Evolutionary conservation across 2,113 vertebrate genomes (phyloP), one percentile per base, ranked within the genome.

Genomic region (Gallinago undulata): DNA sequence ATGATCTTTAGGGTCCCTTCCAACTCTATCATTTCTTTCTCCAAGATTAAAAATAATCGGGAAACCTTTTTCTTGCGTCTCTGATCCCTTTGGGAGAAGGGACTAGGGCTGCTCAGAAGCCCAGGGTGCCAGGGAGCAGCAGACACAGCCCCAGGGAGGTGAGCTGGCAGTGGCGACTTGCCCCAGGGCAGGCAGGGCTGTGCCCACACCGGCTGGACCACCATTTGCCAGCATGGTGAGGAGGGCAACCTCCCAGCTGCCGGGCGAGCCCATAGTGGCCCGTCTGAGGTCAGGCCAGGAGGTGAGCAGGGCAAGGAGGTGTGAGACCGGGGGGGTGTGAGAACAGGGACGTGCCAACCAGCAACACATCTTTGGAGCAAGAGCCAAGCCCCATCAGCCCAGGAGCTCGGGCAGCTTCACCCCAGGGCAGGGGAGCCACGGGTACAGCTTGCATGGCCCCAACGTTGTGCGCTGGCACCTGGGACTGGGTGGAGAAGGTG

Each of bases 181-280:
- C 19, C 4, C 6, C 41, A 9, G 25, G 53, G 27, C 45, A 16
- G 59, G 70, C 21, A 66, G 41, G 31, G 63, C 45, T 43, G 73
- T 73, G 68, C 48, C 85, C 0, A 0, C 10, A 1, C 4, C 1
- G 1, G 17, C 27, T 6, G 66, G 23, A 9, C n/a, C 0, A 0
- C 45, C 3, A 64, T 2, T 1, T 1, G 47, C 25, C 63, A 23
- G 24, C 56, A 6, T 2, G 6, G 59, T 0, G 1, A 51, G 53
- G 21, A 5, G 62, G 57, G 37, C 0, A 14, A 35, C 78, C 1
- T 0, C 27, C 62, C 19, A 5, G 45, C 59, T 37, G 64, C 39
- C 57, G 9, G 9, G 31, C 12, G 30, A 43, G 33, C 68, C 31
- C 0, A 0, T 1, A 11, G 22, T 1, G 47, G 22, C 72, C 50